Evolutionary conservation across 1,140 invertebrate genomes (phyloP), one percentile per base, ranked within the genome.

Genomic region (Trachelipus rathkii): DNA sequence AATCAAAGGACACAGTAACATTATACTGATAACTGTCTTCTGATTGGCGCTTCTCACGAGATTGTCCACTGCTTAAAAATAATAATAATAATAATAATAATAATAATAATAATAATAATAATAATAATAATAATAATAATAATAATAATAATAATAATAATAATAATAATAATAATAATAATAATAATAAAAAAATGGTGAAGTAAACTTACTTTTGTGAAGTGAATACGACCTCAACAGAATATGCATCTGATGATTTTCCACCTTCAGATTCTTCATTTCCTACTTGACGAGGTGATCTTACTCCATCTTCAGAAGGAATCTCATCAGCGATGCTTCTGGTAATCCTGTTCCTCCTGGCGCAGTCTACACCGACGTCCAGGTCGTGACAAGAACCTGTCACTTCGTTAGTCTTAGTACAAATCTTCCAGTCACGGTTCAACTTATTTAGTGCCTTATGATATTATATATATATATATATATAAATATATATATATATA

Each of bases 391-490:
- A 96, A 10, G 75, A 70, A 19, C 83, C 83, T n/a, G 82, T 82
- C 7, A 79, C 78, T 11, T 78, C 92, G 0, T 81, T 74, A 19
- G 81, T 81, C 43, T 84, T 80, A 0, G 93, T 93, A 84, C 94
- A 96, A 89, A 96, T 93, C 86, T 94, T 95, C 95, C 94, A 96
- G 80, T 95, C 92, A 81, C 93, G 89, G 82, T 97, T 96, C 19
- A 96, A 87, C 50, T 93, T 90, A 81, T 95, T 93, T 24, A 97
- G 91, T 19, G 94, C 93, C 81, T 91, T 60, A 60, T 19, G 50
- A 15, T 19, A 13, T 60, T 60, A 19, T 60, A 60, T 60, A 60
- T 60, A 60, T 60, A 60, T 60, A 60, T 60, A 60, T 60, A 60
- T 60, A 60, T 60, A 60, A 4, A 60, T 60, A 60, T 60, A 60